Conservation (phyloP, 2,797 vertebrate genomes). For the Triplophysa yarkandensis region DNA sequence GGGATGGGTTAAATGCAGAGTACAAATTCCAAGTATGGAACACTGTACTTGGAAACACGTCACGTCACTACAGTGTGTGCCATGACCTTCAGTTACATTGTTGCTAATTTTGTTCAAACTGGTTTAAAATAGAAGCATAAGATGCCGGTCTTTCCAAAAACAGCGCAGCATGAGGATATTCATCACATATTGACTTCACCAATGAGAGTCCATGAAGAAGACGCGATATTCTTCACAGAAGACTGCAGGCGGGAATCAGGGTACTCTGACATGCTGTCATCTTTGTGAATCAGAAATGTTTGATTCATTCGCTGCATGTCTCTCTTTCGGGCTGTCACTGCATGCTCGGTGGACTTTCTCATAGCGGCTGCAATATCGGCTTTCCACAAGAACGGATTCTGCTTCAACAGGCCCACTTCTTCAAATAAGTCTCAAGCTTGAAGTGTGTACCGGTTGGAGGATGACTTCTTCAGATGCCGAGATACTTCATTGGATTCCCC, state of each 20-base stretch:
- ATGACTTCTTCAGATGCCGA: conserved; percentile 5
- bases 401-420: conserved; percentile 4
- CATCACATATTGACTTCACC: background rate
- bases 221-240: background rate
- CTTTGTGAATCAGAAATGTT: background rate
- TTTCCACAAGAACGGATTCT: conserved; percentile 7
- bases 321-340: conserved; percentile 14
- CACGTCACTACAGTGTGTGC: too few relatives aligned
- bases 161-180: conserved; percentile 8
- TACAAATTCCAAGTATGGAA: too few relatives aligned
- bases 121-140: background rate
- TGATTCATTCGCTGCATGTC: background rate
- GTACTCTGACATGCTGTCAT: conserved; percentile 4
- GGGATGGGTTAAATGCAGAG: too few relatives aligned
- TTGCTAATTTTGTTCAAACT: background rate
- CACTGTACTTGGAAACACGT: too few relatives aligned
- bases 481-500: background rate
- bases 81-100: too few relatives aligned
- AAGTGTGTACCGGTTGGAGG: conserved; percentile 16
- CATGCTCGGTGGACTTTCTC: background rate
- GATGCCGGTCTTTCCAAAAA: background rate
- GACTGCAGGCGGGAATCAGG: background rate
- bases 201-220: background rate
- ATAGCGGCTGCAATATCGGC: conserved; percentile 5
- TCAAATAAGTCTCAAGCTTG: conserved; percentile 17